Evolutionary conservation across 2,797 vertebrate genomes (phyloP), one percentile per base, ranked within the genome.

Genomic region (Ctenosaura bakeri): DNA sequence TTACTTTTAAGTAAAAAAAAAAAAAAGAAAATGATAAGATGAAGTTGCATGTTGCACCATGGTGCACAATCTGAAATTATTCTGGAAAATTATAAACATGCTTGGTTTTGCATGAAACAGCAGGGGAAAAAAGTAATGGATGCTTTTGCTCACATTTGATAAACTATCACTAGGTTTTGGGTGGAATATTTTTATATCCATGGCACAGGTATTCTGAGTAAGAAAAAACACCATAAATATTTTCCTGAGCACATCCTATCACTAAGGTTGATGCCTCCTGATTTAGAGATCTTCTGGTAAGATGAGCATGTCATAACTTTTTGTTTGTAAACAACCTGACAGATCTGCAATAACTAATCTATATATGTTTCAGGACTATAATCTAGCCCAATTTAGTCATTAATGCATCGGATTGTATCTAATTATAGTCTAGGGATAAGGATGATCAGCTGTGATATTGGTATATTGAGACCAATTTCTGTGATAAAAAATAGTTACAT

Each of bases 111-210:
- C 29, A 78, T 86, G 90, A 52, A 89, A 52, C 54, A 88, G 59
- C 54, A 29, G 54, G 88, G 32, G 90, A 80, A 24, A 90, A 93
- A 74, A 3, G 32, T 73, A 64, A 10, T 16, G 88, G 16, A 3
- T 56, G 14, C 90, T 82, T 88, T 93, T 90, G 7, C 59, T 78
- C 22, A 86, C 52, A 32, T 32, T 59, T 88, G 59, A 54, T 79
- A 29, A 77, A 80, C 32, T 35, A 69, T 71, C 6, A 71, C 32
- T 93, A 83, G 59, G 14, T 83, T 86, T 93, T 46, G 74, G 59
- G 52, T 81, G 92, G 80, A 54, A 0, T 0, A 14, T 81, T 83
- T 69, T 85, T 42, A 76, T 7, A 74, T 64, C 35, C 18, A 26
- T 59, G 80, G n/a, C 6, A 71, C 7, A 35, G 6, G 59, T 86